Conservation (phyloP, 2,797 vertebrate genomes). For the Menidia menidia region DNA sequence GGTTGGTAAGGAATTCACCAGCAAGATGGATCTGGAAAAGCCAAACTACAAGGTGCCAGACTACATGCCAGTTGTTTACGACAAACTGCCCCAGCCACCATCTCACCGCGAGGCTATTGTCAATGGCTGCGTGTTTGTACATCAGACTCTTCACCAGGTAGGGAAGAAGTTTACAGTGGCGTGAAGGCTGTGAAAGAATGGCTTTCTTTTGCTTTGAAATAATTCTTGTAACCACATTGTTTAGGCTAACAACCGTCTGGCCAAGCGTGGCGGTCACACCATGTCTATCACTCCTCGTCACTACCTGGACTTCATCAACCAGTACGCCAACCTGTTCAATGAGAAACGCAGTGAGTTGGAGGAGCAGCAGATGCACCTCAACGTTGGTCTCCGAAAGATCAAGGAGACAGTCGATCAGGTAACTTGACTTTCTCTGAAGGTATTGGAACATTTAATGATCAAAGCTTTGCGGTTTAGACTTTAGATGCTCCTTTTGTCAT, state of each 20-base stretch:
- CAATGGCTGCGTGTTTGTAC: slow-evolving; percentile 98
- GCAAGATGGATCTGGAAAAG: slow-evolving; percentile 99
- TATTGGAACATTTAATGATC: not conserved
- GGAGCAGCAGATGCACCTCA: slow-evolving; percentile 99
- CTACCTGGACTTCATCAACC: slow-evolving; percentile 99
- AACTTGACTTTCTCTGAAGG: not conserved
- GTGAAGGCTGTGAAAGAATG: not conserved
- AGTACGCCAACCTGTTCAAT: slow-evolving; percentile 97
- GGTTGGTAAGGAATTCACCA: slow-evolving; percentile 98
- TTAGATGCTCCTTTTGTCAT: not conserved
- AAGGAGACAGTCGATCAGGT: slow-evolving; percentile 99
- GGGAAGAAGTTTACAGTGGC: not conserved
- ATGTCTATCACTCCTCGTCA: slow-evolving; percentile 99
- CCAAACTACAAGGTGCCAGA: slow-evolving; percentile 97
- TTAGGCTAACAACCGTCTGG: slow-evolving; percentile 95
- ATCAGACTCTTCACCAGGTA: slow-evolving; percentile 98
- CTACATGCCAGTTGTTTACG: slow-evolving; percentile 97
- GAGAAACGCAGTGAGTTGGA: slow-evolving; percentile 98
- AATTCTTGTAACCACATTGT: not conserved
- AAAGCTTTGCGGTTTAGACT: not conserved
- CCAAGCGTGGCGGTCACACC: slow-evolving; percentile 94
- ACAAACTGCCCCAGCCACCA: slow-evolving; percentile 94
- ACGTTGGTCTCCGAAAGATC: slow-evolving; percentile 97
- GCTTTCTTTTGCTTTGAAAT: not conserved
- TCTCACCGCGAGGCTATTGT: slow-evolving; percentile 96